Evolutionary conservation across 2,113 vertebrate genomes (phyloP).

Genomic region (Callipepla californica): DNA sequence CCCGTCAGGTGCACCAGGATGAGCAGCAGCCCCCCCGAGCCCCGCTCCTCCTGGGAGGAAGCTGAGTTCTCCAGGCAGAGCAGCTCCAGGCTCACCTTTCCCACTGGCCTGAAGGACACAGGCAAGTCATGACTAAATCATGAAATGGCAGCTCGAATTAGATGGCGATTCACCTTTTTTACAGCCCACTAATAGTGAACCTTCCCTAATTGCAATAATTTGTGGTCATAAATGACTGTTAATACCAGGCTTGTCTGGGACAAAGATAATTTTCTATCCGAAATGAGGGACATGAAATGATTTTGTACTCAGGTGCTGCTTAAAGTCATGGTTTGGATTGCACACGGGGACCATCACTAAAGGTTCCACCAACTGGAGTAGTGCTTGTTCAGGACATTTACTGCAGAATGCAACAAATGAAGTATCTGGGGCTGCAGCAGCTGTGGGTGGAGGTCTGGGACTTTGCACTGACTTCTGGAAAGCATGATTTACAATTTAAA

Average conservation of each 20-base stretch:
- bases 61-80: background rate
- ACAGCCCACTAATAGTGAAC: background rate
- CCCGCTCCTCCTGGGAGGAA: background rate
- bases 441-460: background rate
- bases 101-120: background rate
- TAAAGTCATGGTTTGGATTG: background rate
- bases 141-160: background rate
- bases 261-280: background rate
- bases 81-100: background rate
- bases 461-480: background rate
- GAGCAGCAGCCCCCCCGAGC: background rate
- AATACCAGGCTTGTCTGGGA: constrained; percentile 29
- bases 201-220: constrained; percentile 28
- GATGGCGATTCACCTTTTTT: background rate
- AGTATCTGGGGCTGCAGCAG: background rate
- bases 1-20: background rate
- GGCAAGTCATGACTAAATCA: background rate
- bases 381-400: background rate
- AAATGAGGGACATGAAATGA: background rate
- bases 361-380: background rate
- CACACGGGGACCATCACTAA: background rate
- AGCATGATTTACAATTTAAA: background rate
- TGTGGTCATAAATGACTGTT: constrained; percentile 25
- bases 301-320: background rate
- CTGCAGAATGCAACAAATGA: background rate